phyloP scores from a whole-genome alignment of 2,888 invertebrate genomes.

The Pherbina coryleti region DNA sequence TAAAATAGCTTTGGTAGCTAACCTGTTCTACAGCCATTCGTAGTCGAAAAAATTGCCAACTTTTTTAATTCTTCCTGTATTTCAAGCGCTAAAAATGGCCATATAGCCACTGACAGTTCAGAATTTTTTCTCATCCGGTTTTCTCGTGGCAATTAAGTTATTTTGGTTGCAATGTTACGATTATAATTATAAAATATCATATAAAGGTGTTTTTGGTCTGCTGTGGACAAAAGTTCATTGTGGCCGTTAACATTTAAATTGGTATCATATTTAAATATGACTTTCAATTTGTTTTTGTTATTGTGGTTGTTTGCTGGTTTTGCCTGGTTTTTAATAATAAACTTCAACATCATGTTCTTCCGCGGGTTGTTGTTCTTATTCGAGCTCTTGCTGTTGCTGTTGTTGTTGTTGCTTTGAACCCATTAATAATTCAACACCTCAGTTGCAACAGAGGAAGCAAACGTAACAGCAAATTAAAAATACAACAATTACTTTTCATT shows the following conservation, averaged over 20 bases:
- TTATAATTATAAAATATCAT: too few relatives aligned
- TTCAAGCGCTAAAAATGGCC: too few relatives aligned
- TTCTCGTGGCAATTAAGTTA: too few relatives aligned
- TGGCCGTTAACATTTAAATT: slow-evolving; percentile 4
- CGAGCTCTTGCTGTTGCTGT: background rate
- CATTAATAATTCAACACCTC: slow-evolving; percentile 26
- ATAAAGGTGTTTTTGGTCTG: too few relatives aligned
- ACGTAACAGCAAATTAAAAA: background rate
- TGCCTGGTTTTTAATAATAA: background rate
- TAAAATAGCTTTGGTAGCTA: too few relatives aligned
- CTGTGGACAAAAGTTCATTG: background rate
- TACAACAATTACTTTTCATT: background rate
- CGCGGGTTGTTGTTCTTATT: background rate
- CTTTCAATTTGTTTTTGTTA: slow-evolving; percentile 1
- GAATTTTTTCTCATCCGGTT: too few relatives aligned
- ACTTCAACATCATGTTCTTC: background rate
- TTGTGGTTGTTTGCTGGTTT: background rate
- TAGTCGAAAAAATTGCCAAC: too few relatives aligned
- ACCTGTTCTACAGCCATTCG: too few relatives aligned
- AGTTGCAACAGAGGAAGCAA: slow-evolving; percentile 16
- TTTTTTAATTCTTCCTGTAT: too few relatives aligned
- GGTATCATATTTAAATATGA: slow-evolving; percentile 13
- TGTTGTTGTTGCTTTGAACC: slow-evolving; percentile 13
- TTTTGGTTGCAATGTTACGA: too few relatives aligned
- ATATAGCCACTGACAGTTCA: too few relatives aligned